Base-by-base conservation (phyloP, 2,888 invertebrate genomes). In the Drosophila ustulata region DNA sequence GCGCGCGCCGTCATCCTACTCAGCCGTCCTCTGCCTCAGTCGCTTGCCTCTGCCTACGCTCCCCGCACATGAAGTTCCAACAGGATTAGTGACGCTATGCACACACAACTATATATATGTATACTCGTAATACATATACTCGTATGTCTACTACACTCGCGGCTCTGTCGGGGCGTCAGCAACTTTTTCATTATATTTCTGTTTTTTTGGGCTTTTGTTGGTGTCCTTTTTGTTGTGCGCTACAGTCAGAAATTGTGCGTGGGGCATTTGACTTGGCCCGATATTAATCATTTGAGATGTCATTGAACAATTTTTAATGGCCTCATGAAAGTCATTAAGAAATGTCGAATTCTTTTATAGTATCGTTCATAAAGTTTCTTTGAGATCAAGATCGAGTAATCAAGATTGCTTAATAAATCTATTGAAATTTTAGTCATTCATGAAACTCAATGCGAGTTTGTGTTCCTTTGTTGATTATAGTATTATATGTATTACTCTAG, bases 51-150 rank as follows among this genome's bases (percentile, higher is more conserved):
- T 61, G 53, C 61, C 72, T 75, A 66, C 77, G 65, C 78, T 49
- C 53, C 45, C 57, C 49, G 50, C 65, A 64, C 80, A 56, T 69
- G 56, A 69, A 65, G 75, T 82, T 82, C 64, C 82, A 78, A 45
- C 85, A 75, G 83, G 85, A 84, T 84, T 83, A 85, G 73, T 65
- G 47, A 62, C 64, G 70, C 53, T 74, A 45, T 72, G 59, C 26
- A 30, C 26, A n/a, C 18, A 18, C 18, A 18, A 18, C 18, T 2
- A 18, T 18, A 18, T 18, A 18, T 18, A 13, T 18, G 30, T 57
- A 34, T 50, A 13, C n/a, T n/a, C n/a, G n/a, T n/a, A n/a, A n/a
- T n/a, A n/a, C n/a, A n/a, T n/a, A n/a, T n/a, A n/a, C n/a, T n/a
- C n/a, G 45, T 26, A 26, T 39, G 32, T 37, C n/a, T 2, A n/a